These are phyloP conservation scores for Lasioglossum calceatum DNA, from an alignment of 2,888 invertebrate genomes.

Conservation along the genomic window DNA sequence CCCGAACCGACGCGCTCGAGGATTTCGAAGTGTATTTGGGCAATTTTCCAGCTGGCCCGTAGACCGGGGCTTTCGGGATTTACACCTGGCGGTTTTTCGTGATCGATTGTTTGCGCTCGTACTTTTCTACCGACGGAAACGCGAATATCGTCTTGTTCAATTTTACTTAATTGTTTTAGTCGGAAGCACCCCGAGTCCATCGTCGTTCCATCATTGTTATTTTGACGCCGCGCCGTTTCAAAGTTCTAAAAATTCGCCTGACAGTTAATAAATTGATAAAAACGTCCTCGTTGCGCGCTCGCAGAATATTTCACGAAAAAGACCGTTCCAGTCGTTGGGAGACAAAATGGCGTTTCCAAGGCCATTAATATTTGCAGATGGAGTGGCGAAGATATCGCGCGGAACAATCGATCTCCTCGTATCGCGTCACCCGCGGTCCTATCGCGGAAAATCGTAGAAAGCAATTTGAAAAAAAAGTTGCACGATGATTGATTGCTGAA, in stretches of 20 bases:
- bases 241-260: background rate
- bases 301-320: background rate
- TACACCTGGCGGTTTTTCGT: constrained; percentile 17
- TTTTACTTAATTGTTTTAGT: background rate
- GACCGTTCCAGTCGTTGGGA: background rate
- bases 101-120: background rate
- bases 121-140: background rate
- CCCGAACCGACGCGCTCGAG: background rate
- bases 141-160: background rate
- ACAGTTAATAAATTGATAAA: background rate
- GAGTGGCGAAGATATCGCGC: background rate
- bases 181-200: too few relatives aligned
- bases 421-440: background rate
- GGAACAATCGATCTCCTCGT: constrained; percentile 7
- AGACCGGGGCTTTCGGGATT: background rate
- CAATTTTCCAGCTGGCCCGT: constrained; percentile 21
- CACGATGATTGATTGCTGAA: background rate
- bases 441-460: constrained; percentile 1
- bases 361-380: background rate
- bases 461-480: background rate
- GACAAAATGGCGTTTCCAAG: background rate
- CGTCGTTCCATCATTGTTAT: too few relatives aligned
- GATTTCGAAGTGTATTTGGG: constrained; percentile 26
- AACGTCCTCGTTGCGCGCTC: background rate
- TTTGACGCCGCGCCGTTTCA: too few relatives aligned